Evolutionary conservation across 2,113 vertebrate species (phyloP).

Genomic region (Circaetus gallicus): DNA sequence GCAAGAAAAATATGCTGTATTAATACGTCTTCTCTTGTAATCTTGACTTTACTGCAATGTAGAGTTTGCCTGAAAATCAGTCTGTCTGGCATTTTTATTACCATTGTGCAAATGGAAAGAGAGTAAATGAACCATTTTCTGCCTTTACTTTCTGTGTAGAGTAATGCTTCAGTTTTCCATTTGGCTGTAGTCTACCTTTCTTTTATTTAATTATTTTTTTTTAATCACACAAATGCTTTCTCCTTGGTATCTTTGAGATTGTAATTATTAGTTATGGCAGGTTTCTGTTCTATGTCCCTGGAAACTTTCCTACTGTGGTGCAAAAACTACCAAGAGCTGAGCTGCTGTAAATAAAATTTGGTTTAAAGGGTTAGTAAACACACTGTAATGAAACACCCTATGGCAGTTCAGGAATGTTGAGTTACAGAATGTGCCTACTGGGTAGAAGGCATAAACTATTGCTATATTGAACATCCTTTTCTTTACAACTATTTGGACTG

Average conservation of each 20-base stretch:
- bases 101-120: slow-evolving; percentile 70
- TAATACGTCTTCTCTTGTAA: slow-evolving; percentile 59
- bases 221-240: background rate
- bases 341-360: slow-evolving; percentile 2
- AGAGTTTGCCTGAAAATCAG: slow-evolving; percentile 72
- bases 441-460: background rate
- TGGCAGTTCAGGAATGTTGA: background rate
- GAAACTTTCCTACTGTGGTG: background rate
- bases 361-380: background rate
- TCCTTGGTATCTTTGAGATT: background rate
- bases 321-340: background rate
- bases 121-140: slow-evolving; percentile 74
- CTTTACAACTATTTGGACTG: background rate
- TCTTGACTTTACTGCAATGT: slow-evolving; percentile 65
- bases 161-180: slow-evolving; percentile 68
- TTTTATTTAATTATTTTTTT: background rate
- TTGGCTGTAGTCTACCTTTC: slow-evolving; percentile 9
- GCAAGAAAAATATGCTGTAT: slow-evolving; percentile 40
- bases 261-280: slow-evolving; percentile 45
- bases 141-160: slow-evolving; percentile 64
- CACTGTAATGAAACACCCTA: background rate
- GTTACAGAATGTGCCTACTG: background rate
- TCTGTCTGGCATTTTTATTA: slow-evolving; percentile 76
- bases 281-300: background rate
- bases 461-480: background rate